Conservation (phyloP, 2,797 vertebrate species). For the Taenioides sp. region DNA sequence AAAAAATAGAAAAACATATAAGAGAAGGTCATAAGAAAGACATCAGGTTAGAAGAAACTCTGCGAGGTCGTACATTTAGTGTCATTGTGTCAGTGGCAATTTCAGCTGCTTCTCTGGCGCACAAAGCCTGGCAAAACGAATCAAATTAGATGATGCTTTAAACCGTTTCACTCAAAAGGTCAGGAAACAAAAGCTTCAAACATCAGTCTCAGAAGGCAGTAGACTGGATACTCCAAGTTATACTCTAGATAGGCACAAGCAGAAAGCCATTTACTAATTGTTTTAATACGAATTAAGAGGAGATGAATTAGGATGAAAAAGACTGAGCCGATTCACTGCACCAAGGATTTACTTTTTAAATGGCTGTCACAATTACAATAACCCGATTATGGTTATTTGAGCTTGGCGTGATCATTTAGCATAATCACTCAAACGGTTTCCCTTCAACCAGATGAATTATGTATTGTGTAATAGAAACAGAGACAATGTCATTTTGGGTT, state of each 20-base stretch:
- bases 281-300: constrained; percentile 5
- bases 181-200: constrained; percentile 23
- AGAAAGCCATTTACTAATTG: constrained; percentile 2
- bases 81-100: constrained; percentile 9
- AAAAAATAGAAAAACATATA: background rate
- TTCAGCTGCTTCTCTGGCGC: background rate
- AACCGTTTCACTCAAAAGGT: constrained; percentile 6
- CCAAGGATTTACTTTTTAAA: constrained; percentile 8
- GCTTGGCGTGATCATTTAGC: constrained; percentile 2
- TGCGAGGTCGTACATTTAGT: constrained; percentile 14
- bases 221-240: background rate
- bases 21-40: constrained; percentile 1
- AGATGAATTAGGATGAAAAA: constrained; percentile 3
- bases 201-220: constrained; percentile 3
- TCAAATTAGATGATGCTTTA: constrained; percentile 1
- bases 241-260: background rate
- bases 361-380: constrained; percentile 11
- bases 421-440: constrained; percentile 3
- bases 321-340: background rate
- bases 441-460: constrained; percentile 5
- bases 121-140: constrained; percentile 15
- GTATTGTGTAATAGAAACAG: background rate
- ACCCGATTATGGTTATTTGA: constrained; percentile 3
- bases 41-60: constrained; percentile 6
- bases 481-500: background rate